Conservation (phyloP, 2,888 invertebrate species). For the Chironomus tentans region DNA sequence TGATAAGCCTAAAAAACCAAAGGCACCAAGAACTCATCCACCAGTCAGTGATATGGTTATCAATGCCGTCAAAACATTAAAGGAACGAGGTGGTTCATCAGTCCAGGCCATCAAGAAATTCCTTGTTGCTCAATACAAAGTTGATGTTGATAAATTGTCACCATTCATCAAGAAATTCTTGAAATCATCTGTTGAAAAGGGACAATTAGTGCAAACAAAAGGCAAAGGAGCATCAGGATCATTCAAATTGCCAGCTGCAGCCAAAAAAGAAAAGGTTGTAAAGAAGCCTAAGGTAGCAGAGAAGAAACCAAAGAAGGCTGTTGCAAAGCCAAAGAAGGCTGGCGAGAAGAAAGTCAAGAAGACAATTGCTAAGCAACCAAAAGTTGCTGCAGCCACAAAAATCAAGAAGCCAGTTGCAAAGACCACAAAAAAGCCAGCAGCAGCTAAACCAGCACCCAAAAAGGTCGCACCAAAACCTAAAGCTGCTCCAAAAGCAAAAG, state of each 20-base stretch:
- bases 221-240: conserved; percentile 49
- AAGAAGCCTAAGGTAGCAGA: too few relatives aligned
- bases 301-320: too few relatives aligned
- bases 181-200: conserved; percentile 48
- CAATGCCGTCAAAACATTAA: conserved; percentile 46
- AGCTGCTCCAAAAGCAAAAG: too few relatives aligned
- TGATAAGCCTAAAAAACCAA: conserved; percentile 36
- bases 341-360: too few relatives aligned
- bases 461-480: too few relatives aligned
- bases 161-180: conserved; percentile 52
- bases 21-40: conserved; percentile 43
- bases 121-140: conserved; percentile 49
- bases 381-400: too few relatives aligned
- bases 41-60: conserved; percentile 49
- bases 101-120: conserved; percentile 54
- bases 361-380: too few relatives aligned
- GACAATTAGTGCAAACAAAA: conserved; percentile 47
- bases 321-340: too few relatives aligned
- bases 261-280: too few relatives aligned
- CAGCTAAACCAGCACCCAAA: too few relatives aligned
- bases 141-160: conserved; percentile 49
- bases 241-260: conserved; percentile 37
- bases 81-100: conserved; percentile 35
- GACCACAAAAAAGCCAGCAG: too few relatives aligned
- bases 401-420: too few relatives aligned